Conservation (phyloP, 1,140 invertebrate genomes). For the Dinoponera quadriceps region DNA sequence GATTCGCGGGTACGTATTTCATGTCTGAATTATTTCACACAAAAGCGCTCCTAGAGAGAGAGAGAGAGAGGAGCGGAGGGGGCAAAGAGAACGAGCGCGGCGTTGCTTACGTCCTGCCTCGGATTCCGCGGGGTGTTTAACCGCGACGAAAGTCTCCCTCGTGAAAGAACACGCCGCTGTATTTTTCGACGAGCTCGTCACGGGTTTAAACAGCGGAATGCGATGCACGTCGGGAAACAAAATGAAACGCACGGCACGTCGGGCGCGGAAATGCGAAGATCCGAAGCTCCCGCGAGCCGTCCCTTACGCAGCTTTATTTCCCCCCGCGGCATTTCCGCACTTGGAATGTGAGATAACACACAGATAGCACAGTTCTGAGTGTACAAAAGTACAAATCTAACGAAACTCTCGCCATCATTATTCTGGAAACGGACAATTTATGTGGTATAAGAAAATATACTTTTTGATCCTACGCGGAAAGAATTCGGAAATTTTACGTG, state of each 20-base stretch:
- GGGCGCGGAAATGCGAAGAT: slow-evolving; percentile 16
- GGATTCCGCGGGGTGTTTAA: slow-evolving; percentile 39
- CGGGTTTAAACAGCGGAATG: slow-evolving; percentile 37
- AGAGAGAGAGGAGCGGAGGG: neutral
- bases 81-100: neutral
- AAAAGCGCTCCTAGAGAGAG: slow-evolving; percentile 74
- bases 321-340: neutral
- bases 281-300: neutral
- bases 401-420: too few species aligned
- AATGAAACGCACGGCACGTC: slow-evolving; percentile 19
- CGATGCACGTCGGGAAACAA: slow-evolving; percentile 12
- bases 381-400: too few species aligned
- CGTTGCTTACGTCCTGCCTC: slow-evolving; percentile 32
- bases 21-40: slow-evolving; percentile 85
- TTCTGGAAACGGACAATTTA: too few species aligned
- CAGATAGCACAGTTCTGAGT: too few species aligned
- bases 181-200: slow-evolving; percentile 39
- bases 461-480: too few species aligned
- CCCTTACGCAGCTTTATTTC: neutral
- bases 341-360: too few species aligned
- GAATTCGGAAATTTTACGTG: too few species aligned
- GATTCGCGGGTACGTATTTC: slow-evolving; percentile 80
- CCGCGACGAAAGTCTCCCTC: slow-evolving; percentile 21
- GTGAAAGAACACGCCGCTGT: slow-evolving; percentile 32
- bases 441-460: too few species aligned